Base-by-base conservation (phyloP, 92 coral and sea anemone species). In the Epizoanthus scotinus region DNA sequence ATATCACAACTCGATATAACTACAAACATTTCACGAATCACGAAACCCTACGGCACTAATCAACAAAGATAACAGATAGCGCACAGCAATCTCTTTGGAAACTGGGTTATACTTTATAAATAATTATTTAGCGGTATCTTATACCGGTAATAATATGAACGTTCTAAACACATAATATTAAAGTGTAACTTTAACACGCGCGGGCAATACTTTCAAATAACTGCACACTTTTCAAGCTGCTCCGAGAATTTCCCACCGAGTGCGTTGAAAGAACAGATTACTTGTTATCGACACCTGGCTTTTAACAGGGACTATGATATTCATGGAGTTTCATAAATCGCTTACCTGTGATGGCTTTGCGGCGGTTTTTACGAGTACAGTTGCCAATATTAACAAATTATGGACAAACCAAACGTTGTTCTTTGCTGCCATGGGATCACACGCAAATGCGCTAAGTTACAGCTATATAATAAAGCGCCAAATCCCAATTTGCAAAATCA, bases 331-430 rank as follows among this genome's bases (percentile, higher is more conserved):
- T n/a, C n/a, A n/a, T 31, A 74, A 24, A 75, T 24, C 44, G 59
- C 81, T 20, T 59, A 75, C 81, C 81, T 75, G 67, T 22, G 68
- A 58, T 24, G 68, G 57, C 40, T 18, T 22, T 4, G 27, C 36
- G 52, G 22, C 61, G 40, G 69, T 20, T 24, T 22, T 34, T 55
- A 59, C 22, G 28, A 75, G 42, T 38, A 75, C 27, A 15, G 68
- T 22, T 40, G 81, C 57, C 24, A 34, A 29, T 58, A 75, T 27
- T 44, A 59, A 10, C 50, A 40, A 59, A 36, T 38, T 22, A 59
- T 53, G 5, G 68, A 54, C 5, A 47, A 63, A 67, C 3, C 56
- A 38, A 5, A 31, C 27, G 42, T 10, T 63, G 18, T 15, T 14
- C 47, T 8, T 25, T 63, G 61, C 58, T 56, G 68, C 63, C 68